phyloP scores from a whole-genome alignment of 2,797 vertebrate species.

The Betta splendens region DNA sequence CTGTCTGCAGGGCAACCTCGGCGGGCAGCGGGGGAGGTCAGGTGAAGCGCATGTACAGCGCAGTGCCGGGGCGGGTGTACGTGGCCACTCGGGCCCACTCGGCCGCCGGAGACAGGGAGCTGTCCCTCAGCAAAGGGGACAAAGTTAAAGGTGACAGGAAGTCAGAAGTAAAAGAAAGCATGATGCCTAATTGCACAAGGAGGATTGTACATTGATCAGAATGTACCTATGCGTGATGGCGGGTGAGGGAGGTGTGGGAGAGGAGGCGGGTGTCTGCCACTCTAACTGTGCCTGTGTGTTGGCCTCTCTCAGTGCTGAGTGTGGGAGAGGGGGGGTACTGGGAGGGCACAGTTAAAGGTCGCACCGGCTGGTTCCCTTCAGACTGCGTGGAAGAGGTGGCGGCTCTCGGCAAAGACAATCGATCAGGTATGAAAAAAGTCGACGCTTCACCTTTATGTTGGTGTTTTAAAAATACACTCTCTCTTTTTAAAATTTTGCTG shows the following conservation, averaged over 20 bases:
- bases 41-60: conserved; percentile 89
- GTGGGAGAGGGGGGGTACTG: conserved; percentile 95
- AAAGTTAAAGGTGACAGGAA: conserved; percentile 88
- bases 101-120: conserved; percentile 87
- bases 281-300: conserved; percentile 11
- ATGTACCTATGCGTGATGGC: background rate
- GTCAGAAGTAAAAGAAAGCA: background rate
- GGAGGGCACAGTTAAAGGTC: conserved; percentile 92
- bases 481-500: background rate
- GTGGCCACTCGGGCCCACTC: conserved; percentile 87
- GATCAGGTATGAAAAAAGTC: conserved; percentile 66
- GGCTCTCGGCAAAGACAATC: conserved; percentile 80
- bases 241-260: conserved; percentile 13
- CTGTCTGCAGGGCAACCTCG: conserved; percentile 55
- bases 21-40: conserved; percentile 67
- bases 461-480: background rate
- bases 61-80: conserved; percentile 89
- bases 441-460: background rate
- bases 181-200: background rate
- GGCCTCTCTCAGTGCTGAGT: conserved; percentile 83
- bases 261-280: conserved; percentile 1
- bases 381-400: conserved; percentile 92
- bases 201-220: no score
- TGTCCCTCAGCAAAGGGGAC: conserved; percentile 91
- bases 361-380: conserved; percentile 92